Evolutionary conservation across 2,113 vertebrate genomes (phyloP).

Genomic region (Cinclus cinclus): DNA sequence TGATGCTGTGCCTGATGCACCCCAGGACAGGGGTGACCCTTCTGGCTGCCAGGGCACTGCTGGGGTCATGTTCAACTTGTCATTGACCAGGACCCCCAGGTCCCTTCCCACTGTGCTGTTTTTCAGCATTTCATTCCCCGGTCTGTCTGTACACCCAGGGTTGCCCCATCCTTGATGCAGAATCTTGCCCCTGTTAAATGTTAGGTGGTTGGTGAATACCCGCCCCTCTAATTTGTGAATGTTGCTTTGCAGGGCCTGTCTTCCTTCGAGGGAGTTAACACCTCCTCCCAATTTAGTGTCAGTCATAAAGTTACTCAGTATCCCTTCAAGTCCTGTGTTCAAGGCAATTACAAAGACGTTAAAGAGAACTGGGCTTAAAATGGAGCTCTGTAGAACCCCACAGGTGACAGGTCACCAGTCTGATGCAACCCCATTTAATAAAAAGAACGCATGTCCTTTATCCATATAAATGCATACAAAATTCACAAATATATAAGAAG

Average conservation of each 20-base stretch:
- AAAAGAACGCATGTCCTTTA: too few species aligned
- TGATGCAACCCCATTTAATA: background rate
- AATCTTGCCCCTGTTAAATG: background rate
- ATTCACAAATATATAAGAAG: background rate
- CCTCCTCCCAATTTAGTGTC: background rate
- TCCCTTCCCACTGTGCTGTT: background rate
- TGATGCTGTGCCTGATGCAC: accelerated
- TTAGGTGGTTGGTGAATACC: background rate
- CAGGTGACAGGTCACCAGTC: accelerated
- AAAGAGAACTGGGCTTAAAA: background rate
- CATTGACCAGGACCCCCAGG: accelerated
- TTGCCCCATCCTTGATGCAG: background rate
- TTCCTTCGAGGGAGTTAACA: accelerated
- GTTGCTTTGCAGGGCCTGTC: background rate
- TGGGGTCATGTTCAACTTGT: accelerated
- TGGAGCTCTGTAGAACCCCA: background rate
- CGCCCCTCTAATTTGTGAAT: background rate
- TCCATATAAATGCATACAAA: background rate
- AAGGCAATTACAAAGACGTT: background rate
- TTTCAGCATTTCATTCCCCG: background rate
- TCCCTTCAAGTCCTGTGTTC: background rate
- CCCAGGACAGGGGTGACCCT: accelerated
- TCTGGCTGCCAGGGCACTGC: background rate
- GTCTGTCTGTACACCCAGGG: too few species aligned
- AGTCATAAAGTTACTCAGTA: background rate